Conservation (phyloP, 2,113 vertebrate species). For the human (Homo sapiens) region GRCh38 chr9:17694501-17695000, state of each 20-base stretch:
- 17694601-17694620: background rate
- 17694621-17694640: background rate
- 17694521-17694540: background rate
- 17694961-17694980: background rate
- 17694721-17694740: background rate
- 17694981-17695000: background rate
- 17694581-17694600: background rate
- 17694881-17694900: too few relatives aligned
- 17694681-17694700: background rate
- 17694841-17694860: background rate
- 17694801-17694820: background rate
- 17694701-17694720: background rate
- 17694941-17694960: background rate
- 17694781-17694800: conserved; percentile 28
- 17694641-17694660: background rate
- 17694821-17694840: background rate
- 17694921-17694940: background rate
- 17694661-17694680: background rate
- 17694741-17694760: background rate
- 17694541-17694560: conserved; percentile 37
- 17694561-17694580: background rate
- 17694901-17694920: background rate
- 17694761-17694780: background rate
- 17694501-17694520: background rate
- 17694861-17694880: too few relatives aligned